phyloP scores from a whole-genome alignment of 2,888 invertebrate species.

The Lasioglossum morio region DNA sequence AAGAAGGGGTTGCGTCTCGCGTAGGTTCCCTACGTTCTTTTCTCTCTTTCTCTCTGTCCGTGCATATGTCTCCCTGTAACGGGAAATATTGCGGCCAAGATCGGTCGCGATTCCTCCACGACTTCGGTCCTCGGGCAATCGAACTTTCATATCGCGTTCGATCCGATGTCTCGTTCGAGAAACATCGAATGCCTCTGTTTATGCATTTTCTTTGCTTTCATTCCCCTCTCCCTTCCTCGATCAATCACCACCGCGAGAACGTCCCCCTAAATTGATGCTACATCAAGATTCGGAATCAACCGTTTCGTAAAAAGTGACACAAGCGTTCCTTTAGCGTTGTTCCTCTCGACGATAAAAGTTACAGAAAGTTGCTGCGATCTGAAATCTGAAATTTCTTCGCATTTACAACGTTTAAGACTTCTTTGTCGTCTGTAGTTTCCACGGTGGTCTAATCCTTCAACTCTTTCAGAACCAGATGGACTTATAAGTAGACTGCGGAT shows the following conservation, averaged over 20 bases:
- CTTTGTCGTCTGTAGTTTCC: too few species aligned
- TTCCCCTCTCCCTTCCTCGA: background rate
- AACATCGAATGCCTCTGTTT: background rate
- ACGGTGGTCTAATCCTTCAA: too few species aligned
- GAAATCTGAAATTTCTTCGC: too few species aligned
- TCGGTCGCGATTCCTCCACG: constrained; percentile 38
- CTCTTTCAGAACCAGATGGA: too few species aligned
- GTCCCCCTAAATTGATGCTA: background rate
- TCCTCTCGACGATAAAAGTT: too few species aligned
- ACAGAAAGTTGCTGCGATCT: too few species aligned
- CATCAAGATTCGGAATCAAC: background rate
- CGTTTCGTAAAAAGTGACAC: too few species aligned
- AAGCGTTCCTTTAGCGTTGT: too few species aligned
- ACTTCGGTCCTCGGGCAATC: constrained; percentile 5
- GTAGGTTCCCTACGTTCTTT: constrained; percentile 61
- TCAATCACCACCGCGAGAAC: background rate
- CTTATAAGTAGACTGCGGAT: too few species aligned
- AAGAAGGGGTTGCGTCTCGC: constrained; percentile 3
- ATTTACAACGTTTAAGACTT: too few species aligned
- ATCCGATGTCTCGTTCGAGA: background rate
- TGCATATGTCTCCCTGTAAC: constrained; percentile 73
- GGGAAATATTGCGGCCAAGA: constrained; percentile 69
- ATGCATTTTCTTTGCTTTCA: background rate
- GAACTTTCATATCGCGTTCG: background rate
- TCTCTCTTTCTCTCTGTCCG: constrained; percentile 44